Evolutionary conservation across 92 coral and sea anemone genomes (phyloP).

Genomic region (Epizoanthus fatuus): DNA sequence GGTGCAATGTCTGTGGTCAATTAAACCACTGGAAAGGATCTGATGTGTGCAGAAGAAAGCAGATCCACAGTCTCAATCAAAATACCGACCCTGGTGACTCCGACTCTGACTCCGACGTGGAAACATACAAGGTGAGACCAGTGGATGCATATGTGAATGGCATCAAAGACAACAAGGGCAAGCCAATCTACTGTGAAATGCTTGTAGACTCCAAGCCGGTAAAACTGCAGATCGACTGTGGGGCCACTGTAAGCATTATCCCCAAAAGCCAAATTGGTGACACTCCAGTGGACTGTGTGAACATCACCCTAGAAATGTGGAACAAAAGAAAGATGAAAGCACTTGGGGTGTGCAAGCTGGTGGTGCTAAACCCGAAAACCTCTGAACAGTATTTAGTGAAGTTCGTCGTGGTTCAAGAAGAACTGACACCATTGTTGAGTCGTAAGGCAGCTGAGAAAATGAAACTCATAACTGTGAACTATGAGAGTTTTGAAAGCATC

Average conservation of each 20-base stretch:
- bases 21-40: too few relatives aligned
- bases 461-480: constrained; percentile 54
- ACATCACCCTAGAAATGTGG: constrained; percentile 54
- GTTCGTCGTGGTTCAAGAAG: constrained; percentile 44
- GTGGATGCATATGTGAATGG: too few relatives aligned
- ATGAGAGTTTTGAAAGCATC: constrained; percentile 49
- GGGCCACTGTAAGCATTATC: constrained; percentile 32
- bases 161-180: too few relatives aligned
- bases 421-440: constrained; percentile 40
- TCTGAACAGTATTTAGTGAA: constrained; percentile 39
- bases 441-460: constrained; percentile 50
- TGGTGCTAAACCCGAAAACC: constrained; percentile 35
- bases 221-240: neutral
- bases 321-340: constrained; percentile 27
- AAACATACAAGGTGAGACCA: too few relatives aligned
- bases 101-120: too few relatives aligned
- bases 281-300: constrained; percentile 6
- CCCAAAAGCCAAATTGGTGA: constrained; percentile 44
- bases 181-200: too few relatives aligned
- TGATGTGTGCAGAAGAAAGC: too few relatives aligned
- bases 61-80: too few relatives aligned
- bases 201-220: neutral
- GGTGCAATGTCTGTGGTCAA: too few relatives aligned
- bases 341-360: constrained; percentile 29
- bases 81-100: too few relatives aligned